These are phyloP conservation scores for Pagetopsis macropterus DNA, from an alignment of 2,797 vertebrate species.

Conservation along the genomic window DNA sequence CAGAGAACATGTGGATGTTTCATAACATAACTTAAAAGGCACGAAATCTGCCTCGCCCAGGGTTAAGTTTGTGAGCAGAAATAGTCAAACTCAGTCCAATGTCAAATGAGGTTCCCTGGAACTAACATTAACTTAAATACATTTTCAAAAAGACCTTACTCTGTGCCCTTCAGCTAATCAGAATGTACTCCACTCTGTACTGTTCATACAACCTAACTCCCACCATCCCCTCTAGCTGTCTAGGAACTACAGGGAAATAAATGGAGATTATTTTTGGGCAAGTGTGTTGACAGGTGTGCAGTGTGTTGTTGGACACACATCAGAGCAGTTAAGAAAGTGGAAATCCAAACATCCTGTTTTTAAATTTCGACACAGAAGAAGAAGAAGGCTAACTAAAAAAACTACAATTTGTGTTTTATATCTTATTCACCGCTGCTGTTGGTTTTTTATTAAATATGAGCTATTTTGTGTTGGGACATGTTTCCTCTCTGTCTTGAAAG, in stretches of 20 bases:
- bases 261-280: slow-evolving; percentile 20
- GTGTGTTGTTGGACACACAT: slow-evolving; percentile 30
- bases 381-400: neutral
- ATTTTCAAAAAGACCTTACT: slow-evolving; percentile 10
- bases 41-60: slow-evolving; percentile 35
- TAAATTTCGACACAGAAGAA: slow-evolving; percentile 2
- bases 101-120: slow-evolving; percentile 51
- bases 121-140: slow-evolving; percentile 14
- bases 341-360: slow-evolving; percentile 36
- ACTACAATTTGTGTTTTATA: neutral
- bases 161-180: slow-evolving; percentile 11
- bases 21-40: slow-evolving; percentile 54
- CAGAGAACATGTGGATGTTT: slow-evolving; percentile 44
- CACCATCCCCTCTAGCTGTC: slow-evolving; percentile 29
- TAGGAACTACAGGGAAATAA: slow-evolving; percentile 12
- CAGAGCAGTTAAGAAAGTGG: slow-evolving; percentile 18
- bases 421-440: neutral
- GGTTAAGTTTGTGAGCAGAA: slow-evolving; percentile 41
- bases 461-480: neutral
- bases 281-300: slow-evolving; percentile 27
- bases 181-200: neutral
- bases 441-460: slow-evolving; percentile 18
- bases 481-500: neutral
- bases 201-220: slow-evolving; percentile 7
- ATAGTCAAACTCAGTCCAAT: slow-evolving; percentile 54